Percentiles rank a stretch among this genome's conserved stretches.
These are phyloP conservation scores for Orius laevigatus DNA, from an alignment of 1,140 invertebrate genomes.

Conservation along the genomic window DNA sequence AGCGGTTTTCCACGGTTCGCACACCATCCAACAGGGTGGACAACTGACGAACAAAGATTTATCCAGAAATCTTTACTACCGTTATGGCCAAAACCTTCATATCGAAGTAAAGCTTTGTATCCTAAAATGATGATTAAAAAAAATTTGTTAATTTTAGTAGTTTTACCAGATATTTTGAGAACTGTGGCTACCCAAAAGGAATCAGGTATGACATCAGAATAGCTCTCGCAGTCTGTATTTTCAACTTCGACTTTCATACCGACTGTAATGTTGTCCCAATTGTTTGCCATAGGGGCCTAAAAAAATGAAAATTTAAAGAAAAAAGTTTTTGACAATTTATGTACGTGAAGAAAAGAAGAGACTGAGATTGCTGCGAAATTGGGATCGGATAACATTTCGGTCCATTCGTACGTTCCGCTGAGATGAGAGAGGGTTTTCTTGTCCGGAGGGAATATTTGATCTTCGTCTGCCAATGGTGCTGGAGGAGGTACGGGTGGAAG, in stretches of 20 bases:
- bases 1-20: conserved; percentile 85
- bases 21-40: conserved; percentile 94
- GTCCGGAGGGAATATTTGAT: conserved; percentile 20
- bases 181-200: conserved; percentile 93
- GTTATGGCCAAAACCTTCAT: conserved; percentile 85
- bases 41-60: conserved; percentile 78
- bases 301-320: conserved; percentile 1
- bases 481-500: conserved; percentile 15
- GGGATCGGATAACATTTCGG: conserved; percentile 50
- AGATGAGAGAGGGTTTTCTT: conserved; percentile 37
- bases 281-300: conserved; percentile 71
- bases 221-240: conserved; percentile 72
- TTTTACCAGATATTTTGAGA: conserved; percentile 54
- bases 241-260: conserved; percentile 94
- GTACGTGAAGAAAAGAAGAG: conserved; percentile 70
- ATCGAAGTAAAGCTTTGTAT: conserved; percentile 81
- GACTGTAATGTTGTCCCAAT: conserved; percentile 83
- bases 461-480: conserved; percentile 11
- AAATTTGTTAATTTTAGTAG: not conserved
- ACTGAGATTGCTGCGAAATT: conserved; percentile 75
- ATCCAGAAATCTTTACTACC: conserved; percentile 87
- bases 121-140: conserved; percentile 32
- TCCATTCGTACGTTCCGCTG: conserved; percentile 67
- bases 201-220: conserved; percentile 56
- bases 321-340: not conserved